A percentile compares a stretch with the other conserved stretches of the same genome.
These are phyloP conservation scores for Corythaixoides concolor DNA, from an alignment of 2,113 vertebrate genomes.

Conservation along the genomic window DNA sequence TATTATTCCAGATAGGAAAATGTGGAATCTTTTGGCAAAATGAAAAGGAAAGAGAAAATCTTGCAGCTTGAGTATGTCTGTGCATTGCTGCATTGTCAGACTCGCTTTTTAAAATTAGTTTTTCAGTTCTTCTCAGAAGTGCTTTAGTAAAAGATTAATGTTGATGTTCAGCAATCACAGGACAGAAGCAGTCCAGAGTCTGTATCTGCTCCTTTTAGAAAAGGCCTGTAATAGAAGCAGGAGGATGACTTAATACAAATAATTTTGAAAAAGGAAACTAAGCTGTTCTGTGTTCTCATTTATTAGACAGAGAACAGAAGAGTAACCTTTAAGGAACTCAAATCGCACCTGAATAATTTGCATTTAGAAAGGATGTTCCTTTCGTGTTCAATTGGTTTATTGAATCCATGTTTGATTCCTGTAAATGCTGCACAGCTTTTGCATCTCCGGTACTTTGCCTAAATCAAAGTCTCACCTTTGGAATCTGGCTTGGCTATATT, in stretches of 20 bases:
- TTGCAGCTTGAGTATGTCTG: background rate
- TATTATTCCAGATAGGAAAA: background rate
- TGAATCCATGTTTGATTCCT: constrained; percentile 52
- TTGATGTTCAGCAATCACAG: constrained; percentile 12
- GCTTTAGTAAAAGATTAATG: constrained; percentile 34
- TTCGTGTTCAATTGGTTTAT: constrained; percentile 57
- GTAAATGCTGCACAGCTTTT: constrained; percentile 47
- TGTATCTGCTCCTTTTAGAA: constrained; percentile 34
- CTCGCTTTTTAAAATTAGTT: background rate
- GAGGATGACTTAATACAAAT: constrained; percentile 38
- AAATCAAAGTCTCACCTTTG: constrained; percentile 67
- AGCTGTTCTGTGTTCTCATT: constrained; percentile 50
- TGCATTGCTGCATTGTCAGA: background rate
- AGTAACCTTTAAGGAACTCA: constrained; percentile 57
- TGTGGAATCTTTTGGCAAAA: background rate
- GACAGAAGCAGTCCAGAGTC: constrained; percentile 33
- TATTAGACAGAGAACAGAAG: constrained; percentile 33
- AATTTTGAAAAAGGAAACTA: constrained; percentile 36
- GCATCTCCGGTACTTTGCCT: constrained; percentile 47
- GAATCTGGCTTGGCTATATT: constrained; percentile 54
- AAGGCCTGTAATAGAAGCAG: constrained; percentile 38
- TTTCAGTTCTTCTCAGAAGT: background rate
- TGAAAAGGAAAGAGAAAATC: background rate
- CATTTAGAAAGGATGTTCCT: constrained; percentile 63
- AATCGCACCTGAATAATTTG: constrained; percentile 52